These are phyloP conservation scores for Drosophila incognita DNA, from an alignment of 2,888 invertebrate genomes.

Conservation along the genomic window DNA sequence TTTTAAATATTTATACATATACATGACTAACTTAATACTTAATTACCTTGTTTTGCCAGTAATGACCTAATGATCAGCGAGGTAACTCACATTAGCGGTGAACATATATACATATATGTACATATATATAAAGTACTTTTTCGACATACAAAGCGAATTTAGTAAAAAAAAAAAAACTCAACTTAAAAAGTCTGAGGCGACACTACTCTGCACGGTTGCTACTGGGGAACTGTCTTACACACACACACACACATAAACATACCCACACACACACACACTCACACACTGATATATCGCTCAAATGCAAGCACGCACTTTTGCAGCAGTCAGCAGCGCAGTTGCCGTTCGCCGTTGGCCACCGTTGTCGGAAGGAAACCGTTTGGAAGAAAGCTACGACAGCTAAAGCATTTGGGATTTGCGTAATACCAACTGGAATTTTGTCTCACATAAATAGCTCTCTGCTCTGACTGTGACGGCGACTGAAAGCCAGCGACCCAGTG, in stretches of 20 bases:
- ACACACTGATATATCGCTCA: conserved; percentile 58
- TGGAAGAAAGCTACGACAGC: conserved; percentile 80
- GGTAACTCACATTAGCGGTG: not conserved
- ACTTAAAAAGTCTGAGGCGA: not conserved
- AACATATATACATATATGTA: not conserved
- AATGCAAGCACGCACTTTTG: conserved; percentile 77
- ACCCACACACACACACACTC: conserved; percentile 17
- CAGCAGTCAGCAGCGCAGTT: conserved; percentile 52
- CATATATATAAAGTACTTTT: not conserved
- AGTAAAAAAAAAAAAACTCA: not conserved
- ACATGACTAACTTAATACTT: not conserved
- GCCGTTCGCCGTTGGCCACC: conserved; percentile 49
- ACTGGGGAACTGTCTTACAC: not conserved
- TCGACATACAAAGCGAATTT: not conserved
- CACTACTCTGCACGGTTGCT: not conserved
- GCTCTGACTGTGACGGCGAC: conserved; percentile 33
- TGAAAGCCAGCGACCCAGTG: conserved; percentile 21
- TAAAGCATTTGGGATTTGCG: conserved; percentile 81
- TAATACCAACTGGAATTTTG: conserved; percentile 80
- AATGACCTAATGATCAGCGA: not conserved
- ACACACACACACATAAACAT: conserved; percentile 1
- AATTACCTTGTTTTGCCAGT: not conserved
- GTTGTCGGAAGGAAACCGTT: conserved; percentile 73
- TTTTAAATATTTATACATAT: not conserved
- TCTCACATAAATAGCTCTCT: conserved; percentile 78